phyloP scores from a whole-genome alignment of 2,888 invertebrate species.

The Macropis europaea region DNA sequence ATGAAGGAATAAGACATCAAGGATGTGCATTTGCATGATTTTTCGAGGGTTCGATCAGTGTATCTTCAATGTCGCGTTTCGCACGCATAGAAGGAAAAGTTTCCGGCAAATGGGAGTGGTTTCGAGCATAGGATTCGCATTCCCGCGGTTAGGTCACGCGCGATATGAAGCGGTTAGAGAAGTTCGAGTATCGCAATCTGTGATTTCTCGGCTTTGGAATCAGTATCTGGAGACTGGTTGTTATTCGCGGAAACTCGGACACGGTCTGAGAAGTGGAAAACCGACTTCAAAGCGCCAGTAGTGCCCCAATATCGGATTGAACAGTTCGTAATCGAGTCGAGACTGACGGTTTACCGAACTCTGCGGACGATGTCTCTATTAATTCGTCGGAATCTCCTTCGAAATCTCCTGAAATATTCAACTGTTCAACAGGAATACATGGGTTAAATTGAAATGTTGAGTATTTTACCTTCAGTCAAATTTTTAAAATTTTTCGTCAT shows the following conservation, averaged over 20 bases:
- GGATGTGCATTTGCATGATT: too few species aligned
- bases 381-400: too few species aligned
- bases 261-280: not conserved
- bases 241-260: not conserved
- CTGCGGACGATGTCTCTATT: too few species aligned
- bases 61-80: too few species aligned
- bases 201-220: not conserved
- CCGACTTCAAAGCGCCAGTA: not conserved
- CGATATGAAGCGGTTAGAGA: not conserved
- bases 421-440: too few species aligned
- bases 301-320: not conserved
- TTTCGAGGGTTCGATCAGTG: too few species aligned
- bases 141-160: not conserved
- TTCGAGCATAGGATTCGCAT: not conserved
- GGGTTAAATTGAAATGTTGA: too few species aligned
- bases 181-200: slow-evolving; percentile 5
- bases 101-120: not conserved
- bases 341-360: not conserved
- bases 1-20: too few species aligned
- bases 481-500: too few species aligned
- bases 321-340: not conserved
- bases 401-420: too few species aligned
- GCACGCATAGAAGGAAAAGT: not conserved
- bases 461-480: too few species aligned
- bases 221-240: not conserved